Conservation (phyloP, 2,888 invertebrate species). For the Vannuccia rotundouncinata region DNA sequence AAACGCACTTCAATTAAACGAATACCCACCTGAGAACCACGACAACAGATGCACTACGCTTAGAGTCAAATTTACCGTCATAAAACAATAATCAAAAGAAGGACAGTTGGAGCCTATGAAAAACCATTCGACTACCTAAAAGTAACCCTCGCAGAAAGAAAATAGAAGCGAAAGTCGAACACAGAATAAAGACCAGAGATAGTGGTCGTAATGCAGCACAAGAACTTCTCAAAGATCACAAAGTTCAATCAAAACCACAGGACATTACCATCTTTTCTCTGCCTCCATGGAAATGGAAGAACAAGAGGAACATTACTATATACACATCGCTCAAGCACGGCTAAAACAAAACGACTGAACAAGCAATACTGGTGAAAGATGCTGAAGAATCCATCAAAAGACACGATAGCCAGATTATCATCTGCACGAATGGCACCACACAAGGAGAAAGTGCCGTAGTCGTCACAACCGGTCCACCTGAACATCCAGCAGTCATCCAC, state of each 20-base stretch:
- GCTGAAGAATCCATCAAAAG: background rate
- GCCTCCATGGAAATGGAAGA: conserved; percentile 9
- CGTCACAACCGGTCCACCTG: background rate
- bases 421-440: background rate
- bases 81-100: conserved; percentile 12
- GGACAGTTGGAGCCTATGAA: too few relatives aligned
- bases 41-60: background rate
- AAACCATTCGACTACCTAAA: too few relatives aligned
- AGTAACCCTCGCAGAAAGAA: too few relatives aligned
- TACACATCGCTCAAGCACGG: conserved; percentile 3
- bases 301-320: background rate
- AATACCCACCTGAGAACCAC: conserved; percentile 15
- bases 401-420: background rate
- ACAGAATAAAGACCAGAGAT: conserved; percentile 11
- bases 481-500: background rate
- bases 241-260: background rate
- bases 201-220: conserved; percentile 4
- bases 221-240: background rate
- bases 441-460: background rate
- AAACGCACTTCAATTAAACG: too few relatives aligned
- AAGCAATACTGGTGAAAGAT: background rate
- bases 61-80: background rate
- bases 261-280: background rate
- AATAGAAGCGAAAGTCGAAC: too few relatives aligned
- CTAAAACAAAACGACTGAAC: background rate